Evolutionary conservation across 64 coral and sea anemone genomes (phyloP).

Genomic region (Porites lutea): DNA sequence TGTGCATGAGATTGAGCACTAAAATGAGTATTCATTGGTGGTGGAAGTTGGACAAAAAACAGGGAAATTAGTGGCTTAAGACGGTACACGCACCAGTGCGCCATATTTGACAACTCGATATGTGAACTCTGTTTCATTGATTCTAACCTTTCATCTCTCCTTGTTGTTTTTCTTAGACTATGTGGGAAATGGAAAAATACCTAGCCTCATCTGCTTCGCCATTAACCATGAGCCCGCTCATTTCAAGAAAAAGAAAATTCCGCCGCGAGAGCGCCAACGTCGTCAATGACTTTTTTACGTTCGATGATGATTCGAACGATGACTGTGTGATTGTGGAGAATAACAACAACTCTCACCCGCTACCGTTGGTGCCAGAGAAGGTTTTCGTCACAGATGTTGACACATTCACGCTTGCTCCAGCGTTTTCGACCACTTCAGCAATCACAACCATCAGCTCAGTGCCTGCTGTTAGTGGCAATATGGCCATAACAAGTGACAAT

Average conservation of each 20-base stretch:
- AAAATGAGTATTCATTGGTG: background rate
- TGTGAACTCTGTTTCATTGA: background rate
- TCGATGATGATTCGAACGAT: constrained; percentile 78
- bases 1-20: background rate
- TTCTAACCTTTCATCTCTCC: constrained; percentile 32
- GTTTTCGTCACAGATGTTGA: constrained; percentile 68
- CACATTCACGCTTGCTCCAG: constrained; percentile 26
- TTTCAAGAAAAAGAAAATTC: constrained; percentile 94
- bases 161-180: constrained; percentile 42
- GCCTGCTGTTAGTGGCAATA: constrained; percentile 13
- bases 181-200: constrained; percentile 97
- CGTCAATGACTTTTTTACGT: constrained; percentile 96
- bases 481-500: constrained; percentile 47
- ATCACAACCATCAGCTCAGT: constrained; percentile 44
- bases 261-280: constrained; percentile 98
- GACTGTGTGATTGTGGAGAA: constrained; percentile 49
- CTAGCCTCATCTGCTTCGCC: constrained; percentile 81
- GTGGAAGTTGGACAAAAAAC: constrained; percentile 4
- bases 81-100: background rate
- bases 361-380: constrained; percentile 74
- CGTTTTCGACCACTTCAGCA: constrained; percentile 59
- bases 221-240: constrained; percentile 64
- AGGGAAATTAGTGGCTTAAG: background rate
- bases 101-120: constrained; percentile 38
- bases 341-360: constrained; percentile 46